Evolutionary conservation across 2,888 invertebrate species (phyloP), one percentile per base, ranked within the genome.

Genomic region (Rhabditophanes sp.): DNA sequence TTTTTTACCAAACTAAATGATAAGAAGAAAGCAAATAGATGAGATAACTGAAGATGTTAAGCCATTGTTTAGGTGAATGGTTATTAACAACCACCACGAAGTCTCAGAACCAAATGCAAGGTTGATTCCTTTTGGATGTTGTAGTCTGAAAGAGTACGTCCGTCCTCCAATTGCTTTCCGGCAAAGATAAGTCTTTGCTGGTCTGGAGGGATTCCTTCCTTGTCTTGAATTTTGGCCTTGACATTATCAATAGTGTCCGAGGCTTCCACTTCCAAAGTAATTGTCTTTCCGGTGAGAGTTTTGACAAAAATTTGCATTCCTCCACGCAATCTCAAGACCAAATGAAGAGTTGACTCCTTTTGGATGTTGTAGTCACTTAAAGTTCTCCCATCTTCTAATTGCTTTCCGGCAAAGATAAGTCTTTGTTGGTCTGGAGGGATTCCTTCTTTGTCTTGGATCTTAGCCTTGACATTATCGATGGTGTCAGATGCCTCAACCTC

Each of bases 271-370:
- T 56, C 56, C 12, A 58, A 44, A 25, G 57, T 58, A 44, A 58
- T 58, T 35, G 84, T 84, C 70, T 84, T 85, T 61, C 83, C 83
- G 60, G 82, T 83, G 29, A 84, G 75, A 56, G 84, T 85, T 73
- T 85, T 85, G 48, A 85, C 84, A 69, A 85, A 90, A 71, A 90
- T 88, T 76, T 90, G 88, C 85, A 85, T 85, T 14, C 44, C 44
- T 7, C 44, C 44, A 8, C 44, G 44, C 20, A 44, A 41, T 12
- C 44, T 39, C 20, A 44, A 35, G 21, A 44, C 44, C 18, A 44
- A 21, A 21, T 44, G 41, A 26, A 44, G 39, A 25, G 44, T 44
- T 8, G 44, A 44, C 28, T 40, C 44, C 32, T 42, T 44, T 37
- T 42, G 39, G 30, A 44, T 44, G 44, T 44, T 44, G 35, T 44